Evolutionary conservation across 1,140 invertebrate genomes (phyloP), one percentile per base, ranked within the genome.

Genomic region (Trachymyrmex cornetzi): DNA sequence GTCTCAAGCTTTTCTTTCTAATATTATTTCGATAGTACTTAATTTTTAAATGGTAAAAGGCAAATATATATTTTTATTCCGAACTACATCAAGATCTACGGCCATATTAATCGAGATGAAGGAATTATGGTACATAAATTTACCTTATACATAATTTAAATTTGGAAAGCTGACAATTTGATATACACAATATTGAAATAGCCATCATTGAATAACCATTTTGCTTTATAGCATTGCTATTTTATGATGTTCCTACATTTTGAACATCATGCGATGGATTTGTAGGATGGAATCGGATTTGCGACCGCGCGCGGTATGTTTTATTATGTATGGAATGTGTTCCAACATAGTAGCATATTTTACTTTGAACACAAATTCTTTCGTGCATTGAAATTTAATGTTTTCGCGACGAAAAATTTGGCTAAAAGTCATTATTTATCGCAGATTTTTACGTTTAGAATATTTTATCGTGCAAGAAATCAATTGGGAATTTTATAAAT

Each of bases 241-340:
- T 74, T 82, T 72, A 61, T 24, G 12, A 82, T 48, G 55, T 82
- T 61, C 55, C 9, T 61, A 61, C 55, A 61, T 59, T 61, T 74
- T 48, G 69, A 74, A 61, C 67, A 74, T 44, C 38, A 61, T 74
- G 67, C 38, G 19, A 74, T 69, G 67, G 69, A 74, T 82, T 82
- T 82, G 55, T 12, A 48, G 80, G 19, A 59, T 72, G 24, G 66
- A 82, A 82, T 82, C 55, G 80, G 80, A 82, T 74, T 82, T 82
- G 34, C 27, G 30, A 59, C 34, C 34, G 24, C 53, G 12, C 34
- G 24, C 53, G 12, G 67, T 82, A 61, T 61, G 80, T 16, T 82
- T 82, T 19, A 48, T 55, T 81, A 38, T 74, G 67, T 74, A 61
- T 61, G 38, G 24, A 48, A 48, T 38, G 38, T 72, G 67, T 74